phyloP scores from a whole-genome alignment of 2,113 vertebrate genomes.

The Odocoileus virginianus region DNA sequence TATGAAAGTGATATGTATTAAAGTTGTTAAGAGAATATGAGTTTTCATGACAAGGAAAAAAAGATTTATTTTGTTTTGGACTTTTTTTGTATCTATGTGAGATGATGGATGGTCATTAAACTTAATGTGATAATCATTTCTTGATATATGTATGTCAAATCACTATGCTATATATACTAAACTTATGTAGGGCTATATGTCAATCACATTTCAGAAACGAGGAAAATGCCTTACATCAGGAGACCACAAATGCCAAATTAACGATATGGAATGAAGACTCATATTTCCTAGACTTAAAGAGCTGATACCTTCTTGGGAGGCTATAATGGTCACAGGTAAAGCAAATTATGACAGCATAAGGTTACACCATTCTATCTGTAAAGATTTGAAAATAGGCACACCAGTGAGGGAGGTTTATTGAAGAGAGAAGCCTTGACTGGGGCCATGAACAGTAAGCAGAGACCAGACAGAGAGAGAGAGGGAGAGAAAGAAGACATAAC shows the following conservation, averaged over 20 bases:
- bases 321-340: not conserved
- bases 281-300: not conserved
- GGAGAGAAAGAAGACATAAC: not conserved
- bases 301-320: not conserved
- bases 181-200: not conserved
- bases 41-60: not conserved
- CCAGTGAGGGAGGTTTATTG: not conserved
- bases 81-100: not conserved
- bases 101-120: not conserved
- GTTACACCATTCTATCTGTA: not conserved
- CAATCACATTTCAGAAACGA: not conserved
- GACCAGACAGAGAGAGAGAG: not conserved
- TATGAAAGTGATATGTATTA: not conserved
- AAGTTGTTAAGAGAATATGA: not conserved
- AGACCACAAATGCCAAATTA: not conserved
- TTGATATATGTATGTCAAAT: not conserved
- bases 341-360: not conserved
- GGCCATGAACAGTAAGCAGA: not conserved
- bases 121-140: not conserved
- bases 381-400: not conserved
- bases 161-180: not conserved
- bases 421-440: not conserved
- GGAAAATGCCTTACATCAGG: not conserved
- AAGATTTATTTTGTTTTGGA: not conserved
- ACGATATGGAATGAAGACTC: not conserved